phyloP scores from a whole-genome alignment of 92 coral and sea anemone species.

The Porites cylindrica region DNA sequence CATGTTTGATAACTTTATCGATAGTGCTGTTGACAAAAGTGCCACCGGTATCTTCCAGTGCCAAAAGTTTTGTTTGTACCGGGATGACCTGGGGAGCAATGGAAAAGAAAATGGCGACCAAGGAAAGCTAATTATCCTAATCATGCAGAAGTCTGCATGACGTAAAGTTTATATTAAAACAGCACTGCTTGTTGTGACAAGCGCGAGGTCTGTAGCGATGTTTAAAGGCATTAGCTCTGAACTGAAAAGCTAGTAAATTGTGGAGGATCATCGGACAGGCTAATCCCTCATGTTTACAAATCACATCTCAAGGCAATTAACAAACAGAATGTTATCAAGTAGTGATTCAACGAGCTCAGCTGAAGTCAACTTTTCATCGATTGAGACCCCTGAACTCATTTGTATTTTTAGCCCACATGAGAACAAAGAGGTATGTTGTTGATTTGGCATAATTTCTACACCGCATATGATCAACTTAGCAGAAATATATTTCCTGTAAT shows the following conservation, averaged over 20 bases:
- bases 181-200: not conserved
- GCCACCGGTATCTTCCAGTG: too few species aligned
- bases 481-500: too few species aligned
- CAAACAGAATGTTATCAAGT: too few species aligned
- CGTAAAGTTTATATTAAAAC: not conserved
- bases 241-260: not conserved
- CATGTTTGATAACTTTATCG: not conserved
- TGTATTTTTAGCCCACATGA: not conserved
- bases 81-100: constrained; percentile 13
- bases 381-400: not conserved
- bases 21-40: too few species aligned
- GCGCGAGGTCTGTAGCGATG: not conserved
- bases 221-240: not conserved
- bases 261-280: not conserved
- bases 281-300: not conserved
- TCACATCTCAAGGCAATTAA: not conserved
- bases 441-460: too few species aligned
- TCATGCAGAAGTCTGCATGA: not conserved
- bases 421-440: not conserved
- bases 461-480: too few species aligned
- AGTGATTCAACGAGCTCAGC: not conserved
- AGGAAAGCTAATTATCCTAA: not conserved
- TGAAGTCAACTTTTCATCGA: not conserved
- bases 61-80: not conserved
- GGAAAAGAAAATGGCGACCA: not conserved